Evolutionary conservation across 2,797 vertebrate genomes (phyloP), one percentile per base, ranked within the genome.

Genomic region (Ceyx erithaca): DNA sequence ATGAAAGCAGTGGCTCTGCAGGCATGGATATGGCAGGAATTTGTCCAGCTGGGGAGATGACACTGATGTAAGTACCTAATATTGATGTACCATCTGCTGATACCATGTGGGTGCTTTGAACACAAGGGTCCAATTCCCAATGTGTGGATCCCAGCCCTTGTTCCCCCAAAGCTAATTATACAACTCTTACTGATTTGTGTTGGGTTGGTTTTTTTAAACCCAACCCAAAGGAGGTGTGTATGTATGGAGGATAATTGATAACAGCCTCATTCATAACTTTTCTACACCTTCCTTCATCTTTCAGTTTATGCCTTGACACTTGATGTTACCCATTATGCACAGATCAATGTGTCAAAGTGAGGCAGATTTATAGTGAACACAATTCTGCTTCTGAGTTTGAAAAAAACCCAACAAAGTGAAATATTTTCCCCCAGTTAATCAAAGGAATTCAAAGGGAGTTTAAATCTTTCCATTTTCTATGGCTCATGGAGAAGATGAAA

Each of bases 391-490:
- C 87, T 82, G 85, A 80, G 40, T 35, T 75, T n/a, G 37, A 21
- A 33, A 57, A 68, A 58, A 83, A 49, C 73, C 59, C 22, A 87
- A 82, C 66, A 31, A 51, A 57, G 9, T 15, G 73, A 80, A 54
- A 58, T 80, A 73, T 86, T 94, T 94, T 75, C 68, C 62, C 30
- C 26, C 61, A 82, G 75, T 94, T 95, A 91, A 91, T 91, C 80
- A 94, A 87, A 90, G 76, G 70, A 87, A 90, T 93, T 94, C 85
- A 90, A 94, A 95, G 64, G 28, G 40, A 68, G 35, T 78, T 93
- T 92, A 91, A 96, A 93, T 91, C 91, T 92, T 82, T 71, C 90
- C 17, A 69, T 95, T 93, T 95, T 91, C 83, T 87, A 90, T 88
- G 80, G 71, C 75, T 95, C 61, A 45, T 68, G 85, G 86, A 87